Base-by-base conservation (phyloP, 2,113 vertebrate species). In the Myanophis thanlyinensis region DNA sequence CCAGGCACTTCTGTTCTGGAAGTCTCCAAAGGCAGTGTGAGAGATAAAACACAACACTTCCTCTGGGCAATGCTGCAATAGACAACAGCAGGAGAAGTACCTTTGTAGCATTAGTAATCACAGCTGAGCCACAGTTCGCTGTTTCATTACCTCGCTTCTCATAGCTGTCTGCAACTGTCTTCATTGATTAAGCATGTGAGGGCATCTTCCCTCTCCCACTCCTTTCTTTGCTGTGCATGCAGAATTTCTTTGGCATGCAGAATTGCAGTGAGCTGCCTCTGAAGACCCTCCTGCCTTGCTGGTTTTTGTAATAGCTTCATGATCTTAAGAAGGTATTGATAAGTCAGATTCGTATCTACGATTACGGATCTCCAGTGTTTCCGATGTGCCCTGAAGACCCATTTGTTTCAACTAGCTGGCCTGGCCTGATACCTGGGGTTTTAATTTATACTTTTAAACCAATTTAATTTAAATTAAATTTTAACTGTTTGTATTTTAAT, bases 121-220 rank as follows among this genome's bases (percentile, higher is more conserved):
- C 35, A 87, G 15, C 47, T 49, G 93, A 40, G 91, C 13, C 90
- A 53, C 92, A 90, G 89, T 94, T 93, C 53, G 48, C 92, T 94
- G 23, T 89, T 93, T 90, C 35, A 91, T 5, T 0, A 0, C 48
- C 25, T 90, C 49, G 90, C 20, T 25, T 59, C 88, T 54, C 13
- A 8, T 47, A 94, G 94, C 88, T 94, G 44, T 9, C 80, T 52
- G 54, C 67, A 80, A 62, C 94, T n/a, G 12, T 92, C 20, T 40
- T 90, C 85, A 44, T 40, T 85, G 54, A 51, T 94, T 25, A 5
- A 89, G 10, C 7, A 46, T 0, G 35, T 86, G 27, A 44, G 86
- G 52, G 47, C 88, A 13, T 1, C 80, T 30, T 52, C 15, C 80
- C 20, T 40, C 67, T 40, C 15, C 13, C 15, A 18, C 23, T 89